Conservation (phyloP, 2,113 vertebrate genomes). For the Macquaria ambigua region DNA sequence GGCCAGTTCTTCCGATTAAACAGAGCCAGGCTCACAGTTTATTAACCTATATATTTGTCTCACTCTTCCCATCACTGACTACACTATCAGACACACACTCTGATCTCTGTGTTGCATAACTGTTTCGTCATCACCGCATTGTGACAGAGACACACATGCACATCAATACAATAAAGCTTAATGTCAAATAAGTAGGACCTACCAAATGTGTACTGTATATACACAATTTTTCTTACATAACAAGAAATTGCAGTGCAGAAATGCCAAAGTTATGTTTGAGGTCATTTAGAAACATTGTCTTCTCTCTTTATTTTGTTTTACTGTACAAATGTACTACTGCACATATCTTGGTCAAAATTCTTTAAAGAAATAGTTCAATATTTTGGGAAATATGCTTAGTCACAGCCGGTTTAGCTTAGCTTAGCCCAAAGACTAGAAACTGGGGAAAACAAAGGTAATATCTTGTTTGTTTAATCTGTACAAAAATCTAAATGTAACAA, state of each 20-base stretch:
- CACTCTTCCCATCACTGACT: slow-evolving; percentile 28
- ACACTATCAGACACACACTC: slow-evolving; percentile 10
- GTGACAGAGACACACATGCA: neutral
- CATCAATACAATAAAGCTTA: neutral
- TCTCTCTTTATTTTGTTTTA: neutral
- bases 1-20: slow-evolving; percentile 15
- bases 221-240: neutral
- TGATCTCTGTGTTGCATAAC: slow-evolving; percentile 2
- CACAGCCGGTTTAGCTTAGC: neutral
- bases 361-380: neutral
- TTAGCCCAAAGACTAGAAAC: neutral
- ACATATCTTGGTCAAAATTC: neutral
- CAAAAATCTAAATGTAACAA: neutral
- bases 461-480: neutral
- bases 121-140: slow-evolving; percentile 5
- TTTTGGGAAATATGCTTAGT: neutral
- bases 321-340: neutral
- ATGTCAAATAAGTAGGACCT: neutral
- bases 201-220: neutral
- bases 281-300: neutral
- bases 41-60: slow-evolving; percentile 53
- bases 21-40: slow-evolving; percentile 39
- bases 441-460: neutral
- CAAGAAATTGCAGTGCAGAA: neutral
- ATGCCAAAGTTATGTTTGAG: neutral